Percentiles rank a stretch among this genome's conserved stretches.
Evolutionary conservation across 2,113 vertebrate species (phyloP).

Genomic region (Chloropsis cyanopogon): DNA sequence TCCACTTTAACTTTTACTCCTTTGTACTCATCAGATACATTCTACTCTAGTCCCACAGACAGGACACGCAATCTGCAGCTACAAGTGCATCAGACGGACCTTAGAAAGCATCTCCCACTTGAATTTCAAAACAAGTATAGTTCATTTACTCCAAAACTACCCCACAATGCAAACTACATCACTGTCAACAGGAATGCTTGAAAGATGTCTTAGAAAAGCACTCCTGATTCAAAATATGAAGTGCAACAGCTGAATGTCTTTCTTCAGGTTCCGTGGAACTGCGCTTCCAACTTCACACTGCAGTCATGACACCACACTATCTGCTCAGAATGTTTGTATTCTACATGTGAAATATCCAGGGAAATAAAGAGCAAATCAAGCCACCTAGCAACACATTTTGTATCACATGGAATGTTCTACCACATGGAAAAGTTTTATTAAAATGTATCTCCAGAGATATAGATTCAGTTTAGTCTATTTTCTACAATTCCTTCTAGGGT

Average conservation of each 20-base stretch:
- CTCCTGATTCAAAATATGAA: background rate
- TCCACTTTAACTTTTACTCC: background rate
- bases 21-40: background rate
- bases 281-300: background rate
- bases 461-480: background rate
- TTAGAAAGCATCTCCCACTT: background rate
- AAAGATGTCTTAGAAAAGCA: background rate
- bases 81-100: background rate
- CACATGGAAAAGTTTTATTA: background rate
- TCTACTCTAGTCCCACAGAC: background rate
- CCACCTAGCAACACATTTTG: background rate
- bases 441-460: background rate
- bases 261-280: background rate
- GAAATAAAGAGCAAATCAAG: background rate
- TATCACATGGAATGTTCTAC: background rate
- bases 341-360: background rate
- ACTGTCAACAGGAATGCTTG: background rate
- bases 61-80: background rate
- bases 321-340: background rate
- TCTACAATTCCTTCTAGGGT: background rate
- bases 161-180: background rate
- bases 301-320: background rate
- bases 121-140: background rate
- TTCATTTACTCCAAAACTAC: background rate
- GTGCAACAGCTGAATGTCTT: background rate